These are phyloP conservation scores for Spea bombifrons DNA, from an alignment of 2,113 vertebrate genomes.

Conservation along the genomic window DNA sequence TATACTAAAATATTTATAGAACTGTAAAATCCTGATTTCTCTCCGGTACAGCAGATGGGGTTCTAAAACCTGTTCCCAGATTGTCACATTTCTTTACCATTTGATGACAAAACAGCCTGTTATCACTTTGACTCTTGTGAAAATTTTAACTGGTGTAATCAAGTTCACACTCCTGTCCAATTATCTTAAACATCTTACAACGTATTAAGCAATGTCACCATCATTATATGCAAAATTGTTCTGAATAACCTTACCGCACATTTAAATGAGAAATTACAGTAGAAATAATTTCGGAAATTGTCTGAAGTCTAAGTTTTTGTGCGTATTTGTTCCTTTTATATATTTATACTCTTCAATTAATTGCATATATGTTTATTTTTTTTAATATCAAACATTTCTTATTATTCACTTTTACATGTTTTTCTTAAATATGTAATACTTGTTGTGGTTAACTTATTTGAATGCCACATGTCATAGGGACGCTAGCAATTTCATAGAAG, in stretches of 20 bases:
- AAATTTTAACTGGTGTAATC: slow-evolving; percentile 64
- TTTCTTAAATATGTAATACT: no score
- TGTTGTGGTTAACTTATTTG: no score
- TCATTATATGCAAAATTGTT: slow-evolving; percentile 20
- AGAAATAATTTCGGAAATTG: not conserved
- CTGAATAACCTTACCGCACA: slow-evolving; percentile 3
- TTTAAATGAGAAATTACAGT: not conserved
- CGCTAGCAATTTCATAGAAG: no score
- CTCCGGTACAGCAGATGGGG: slow-evolving; percentile 80
- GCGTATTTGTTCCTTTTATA: no score
- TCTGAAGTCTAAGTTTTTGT: not conserved
- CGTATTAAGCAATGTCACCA: slow-evolving; percentile 55
- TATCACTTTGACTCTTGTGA: slow-evolving; percentile 61
- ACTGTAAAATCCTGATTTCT: slow-evolving; percentile 87
- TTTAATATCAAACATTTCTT: no score
- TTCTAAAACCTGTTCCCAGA: slow-evolving; percentile 74
- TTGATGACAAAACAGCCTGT: slow-evolving; percentile 71
- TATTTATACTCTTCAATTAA: no score
- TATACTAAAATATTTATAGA: slow-evolving; percentile 87
- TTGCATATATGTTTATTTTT: no score
- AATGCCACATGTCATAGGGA: no score
- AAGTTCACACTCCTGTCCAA: slow-evolving; percentile 62
- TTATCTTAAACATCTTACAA: slow-evolving; percentile 54
- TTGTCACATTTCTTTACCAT: slow-evolving; percentile 77
- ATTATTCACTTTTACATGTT: no score